A percentile compares a stretch with the other conserved stretches of the same genome.
Evolutionary conservation across 2,113 vertebrate species (phyloP).

Genomic region (Silurus meridionalis): DNA sequence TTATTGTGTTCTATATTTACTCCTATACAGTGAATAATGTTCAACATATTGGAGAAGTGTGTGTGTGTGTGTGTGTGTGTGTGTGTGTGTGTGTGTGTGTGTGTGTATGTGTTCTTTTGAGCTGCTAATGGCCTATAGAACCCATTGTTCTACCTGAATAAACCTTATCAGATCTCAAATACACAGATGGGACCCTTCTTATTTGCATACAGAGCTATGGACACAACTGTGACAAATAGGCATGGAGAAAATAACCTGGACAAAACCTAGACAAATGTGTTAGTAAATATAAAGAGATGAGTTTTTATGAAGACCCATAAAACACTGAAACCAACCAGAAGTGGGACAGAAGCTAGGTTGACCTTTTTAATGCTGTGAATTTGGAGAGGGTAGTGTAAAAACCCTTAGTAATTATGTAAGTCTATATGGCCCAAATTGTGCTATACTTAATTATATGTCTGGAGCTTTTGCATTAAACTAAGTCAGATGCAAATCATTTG

Average conservation of each 20-base stretch:
- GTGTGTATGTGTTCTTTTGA: conserved; percentile 13
- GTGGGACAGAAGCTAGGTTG: background rate
- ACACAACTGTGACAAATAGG: background rate
- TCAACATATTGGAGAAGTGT: background rate
- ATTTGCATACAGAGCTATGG: conserved; percentile 40
- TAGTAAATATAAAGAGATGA: background rate
- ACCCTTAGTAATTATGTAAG: background rate
- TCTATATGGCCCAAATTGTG: background rate
- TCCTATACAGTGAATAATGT: background rate
- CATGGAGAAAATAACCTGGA: background rate
- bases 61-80: background rate
- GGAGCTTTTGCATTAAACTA: background rate
- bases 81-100: background rate
- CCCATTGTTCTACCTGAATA: conserved; percentile 40
- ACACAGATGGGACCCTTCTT: background rate
- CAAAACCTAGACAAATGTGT: background rate
- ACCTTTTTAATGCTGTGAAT: background rate
- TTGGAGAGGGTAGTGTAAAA: background rate
- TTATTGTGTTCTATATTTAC: background rate
- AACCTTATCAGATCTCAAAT: conserved; percentile 41
- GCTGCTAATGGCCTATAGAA: conserved; percentile 8
- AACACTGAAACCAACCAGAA: background rate
- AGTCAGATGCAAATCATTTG: background rate
- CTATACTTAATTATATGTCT: background rate
- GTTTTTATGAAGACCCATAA: background rate